A percentile compares a stretch with the other conserved stretches of the same genome.
phyloP scores from a whole-genome alignment of 2,888 invertebrate genomes.

The Epistrophe grossulariae region DNA sequence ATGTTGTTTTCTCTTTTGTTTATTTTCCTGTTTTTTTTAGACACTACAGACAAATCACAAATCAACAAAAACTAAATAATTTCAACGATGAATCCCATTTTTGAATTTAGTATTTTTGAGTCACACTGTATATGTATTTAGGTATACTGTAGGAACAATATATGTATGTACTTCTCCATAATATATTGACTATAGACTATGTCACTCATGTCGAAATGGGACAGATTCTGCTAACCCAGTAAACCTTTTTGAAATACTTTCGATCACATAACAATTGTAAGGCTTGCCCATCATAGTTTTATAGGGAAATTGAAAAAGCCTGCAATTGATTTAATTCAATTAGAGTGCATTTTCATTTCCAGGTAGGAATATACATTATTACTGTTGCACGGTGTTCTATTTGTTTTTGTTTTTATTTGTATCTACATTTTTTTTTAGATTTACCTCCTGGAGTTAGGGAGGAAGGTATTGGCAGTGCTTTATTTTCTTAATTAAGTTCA shows the following conservation, averaged over 20 bases:
- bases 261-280: too few species aligned
- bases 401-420: background rate
- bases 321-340: conserved; percentile 68
- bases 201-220: background rate
- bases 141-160: background rate
- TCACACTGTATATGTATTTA: background rate
- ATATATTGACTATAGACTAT: background rate
- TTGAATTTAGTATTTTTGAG: background rate
- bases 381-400: background rate
- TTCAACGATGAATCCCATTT: too few species aligned
- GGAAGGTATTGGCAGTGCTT: conserved; percentile 16
- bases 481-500: conserved; percentile 23
- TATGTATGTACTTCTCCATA: background rate
- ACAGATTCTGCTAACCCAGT: background rate
- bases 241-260: conserved; percentile 11
- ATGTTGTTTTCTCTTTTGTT: too few species aligned
- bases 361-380: background rate
- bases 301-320: conserved; percentile 54
- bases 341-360: conserved; percentile 52
- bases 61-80: too few species aligned
- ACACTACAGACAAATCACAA: too few species aligned
- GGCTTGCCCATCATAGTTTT: conserved; percentile 22
- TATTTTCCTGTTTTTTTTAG: too few species aligned
- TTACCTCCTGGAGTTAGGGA: background rate
- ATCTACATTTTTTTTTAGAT: too few species aligned